Base-by-base conservation (phyloP, 2,888 invertebrate species). In the Proisotoma minuta region DNA sequence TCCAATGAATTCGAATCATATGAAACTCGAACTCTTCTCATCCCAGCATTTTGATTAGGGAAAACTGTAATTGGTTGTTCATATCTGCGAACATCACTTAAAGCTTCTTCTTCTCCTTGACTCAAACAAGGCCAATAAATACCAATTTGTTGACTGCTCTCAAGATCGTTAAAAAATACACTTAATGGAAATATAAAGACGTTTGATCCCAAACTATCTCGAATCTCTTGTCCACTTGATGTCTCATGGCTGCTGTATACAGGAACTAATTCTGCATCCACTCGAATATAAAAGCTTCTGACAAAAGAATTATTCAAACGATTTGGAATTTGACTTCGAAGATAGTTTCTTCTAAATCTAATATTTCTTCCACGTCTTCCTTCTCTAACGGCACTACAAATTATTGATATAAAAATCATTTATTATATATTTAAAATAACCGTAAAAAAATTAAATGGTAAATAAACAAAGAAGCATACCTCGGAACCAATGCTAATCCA, bases 51-150 rank as follows among this genome's bases (percentile, higher is more conserved):
- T 20, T 43, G 43, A 20, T 43, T 43, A 4, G 57, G 28, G 24
- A 43, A 61, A n/a, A 65, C 59, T 34, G 12, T 49, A 5, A 65
- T 48, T 0, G 60, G 64, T 29, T 57, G 26, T 18, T 65, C 64
- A 24, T 60, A 61, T 3, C 27, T 2, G 3, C 51, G 51, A 26
- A 26, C 18, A 26, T 27, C 27, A 51, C 18, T 51, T 8, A n/a
- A 10, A 18, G 24, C 51, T 15, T 51, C 51, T 58, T 73, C 73
- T 47, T 73, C 73, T 40, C 71, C 71, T 18, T 68, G 59, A 22
- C 68, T 58, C 20, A 65, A 58, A n/a, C 63, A 60, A 8, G 69
- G 73, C 73, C 73, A 73, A 47, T 68, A 69, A 26, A 73, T 73
- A 24, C 68, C 73, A 40, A 28, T 68, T 64, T 54, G 62, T 62